These are phyloP conservation scores for Patella pellucida DNA, from an alignment of 2,888 invertebrate genomes.

Conservation along the genomic window DNA sequence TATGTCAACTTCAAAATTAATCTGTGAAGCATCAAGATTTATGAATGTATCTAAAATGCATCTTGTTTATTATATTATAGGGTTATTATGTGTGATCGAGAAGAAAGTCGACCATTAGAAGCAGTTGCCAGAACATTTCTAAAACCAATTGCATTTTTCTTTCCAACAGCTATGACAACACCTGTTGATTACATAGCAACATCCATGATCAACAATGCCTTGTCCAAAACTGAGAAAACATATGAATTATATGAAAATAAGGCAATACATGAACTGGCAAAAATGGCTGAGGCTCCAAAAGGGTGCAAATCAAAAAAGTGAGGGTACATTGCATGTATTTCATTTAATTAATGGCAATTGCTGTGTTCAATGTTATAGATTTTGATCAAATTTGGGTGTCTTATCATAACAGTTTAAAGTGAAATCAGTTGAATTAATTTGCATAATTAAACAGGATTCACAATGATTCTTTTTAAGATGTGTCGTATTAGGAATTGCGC, in stretches of 20 bases:
- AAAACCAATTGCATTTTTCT: slow-evolving; percentile 60
- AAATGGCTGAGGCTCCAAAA: slow-evolving; percentile 28
- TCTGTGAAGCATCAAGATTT: too few species aligned
- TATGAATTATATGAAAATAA: slow-evolving; percentile 64
- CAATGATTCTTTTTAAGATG: too few species aligned
- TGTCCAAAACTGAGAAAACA: slow-evolving; percentile 40
- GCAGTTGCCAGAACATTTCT: slow-evolving; percentile 50
- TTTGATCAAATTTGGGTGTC: too few species aligned
- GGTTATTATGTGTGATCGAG: slow-evolving; percentile 63
- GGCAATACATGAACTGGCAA: slow-evolving; percentile 60
- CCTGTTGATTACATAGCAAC: slow-evolving; percentile 61
- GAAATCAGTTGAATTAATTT: too few species aligned
- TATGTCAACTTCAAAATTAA: too few species aligned
- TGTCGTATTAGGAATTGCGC: too few species aligned
- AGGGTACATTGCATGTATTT: too few species aligned
- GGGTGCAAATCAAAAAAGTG: neutral
- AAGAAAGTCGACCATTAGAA: slow-evolving; percentile 63
- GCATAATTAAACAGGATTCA: too few species aligned
- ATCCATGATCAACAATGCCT: slow-evolving; percentile 64
- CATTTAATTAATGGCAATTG: too few species aligned
- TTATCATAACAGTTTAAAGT: too few species aligned
- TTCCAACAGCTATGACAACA: slow-evolving; percentile 65
- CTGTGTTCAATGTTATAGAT: too few species aligned
- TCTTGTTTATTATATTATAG: slow-evolving; percentile 42
- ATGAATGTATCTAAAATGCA: neutral